Evolutionary conservation across 1,140 invertebrate genomes (phyloP).

Genomic region (Cydia strobilella): DNA sequence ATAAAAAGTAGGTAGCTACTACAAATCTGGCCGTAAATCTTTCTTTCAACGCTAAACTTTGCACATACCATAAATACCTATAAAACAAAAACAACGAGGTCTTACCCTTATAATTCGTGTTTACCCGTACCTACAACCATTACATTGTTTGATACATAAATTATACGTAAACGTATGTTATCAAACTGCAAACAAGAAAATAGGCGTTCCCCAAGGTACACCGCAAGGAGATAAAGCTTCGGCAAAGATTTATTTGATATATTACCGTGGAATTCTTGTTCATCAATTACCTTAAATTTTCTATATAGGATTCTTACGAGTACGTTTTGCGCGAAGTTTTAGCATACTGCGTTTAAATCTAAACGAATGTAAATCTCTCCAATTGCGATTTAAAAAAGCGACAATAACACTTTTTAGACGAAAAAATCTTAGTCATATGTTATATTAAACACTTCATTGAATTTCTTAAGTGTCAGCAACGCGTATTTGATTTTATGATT

Average conservation of each 20-base stretch:
- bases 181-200: conserved; percentile 19
- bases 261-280: conserved; percentile 15
- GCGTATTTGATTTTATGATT: too few relatives aligned
- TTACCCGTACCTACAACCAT: not conserved
- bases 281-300: conserved; percentile 28
- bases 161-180: conserved; percentile 15
- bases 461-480: too few relatives aligned
- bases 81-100: not conserved
- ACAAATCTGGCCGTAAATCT: too few relatives aligned
- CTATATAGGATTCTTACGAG: conserved; percentile 10
- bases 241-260: conserved; percentile 30
- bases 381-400: too few relatives aligned
- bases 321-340: not conserved
- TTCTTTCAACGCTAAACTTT: not conserved
- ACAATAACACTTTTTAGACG: too few relatives aligned
- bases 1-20: too few relatives aligned
- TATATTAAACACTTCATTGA: too few relatives aligned
- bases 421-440: too few relatives aligned
- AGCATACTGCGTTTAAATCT: not conserved
- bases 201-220: conserved; percentile 21
- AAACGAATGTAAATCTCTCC: too few relatives aligned
- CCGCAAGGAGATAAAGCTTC: conserved; percentile 16
- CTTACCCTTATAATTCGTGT: conserved; percentile 1
- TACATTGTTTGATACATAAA: conserved; percentile 28
- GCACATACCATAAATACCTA: not conserved